These are phyloP conservation scores for Salvelinus sp. DNA, from an alignment of 2,113 vertebrate genomes.

Conservation along the genomic window DNA sequence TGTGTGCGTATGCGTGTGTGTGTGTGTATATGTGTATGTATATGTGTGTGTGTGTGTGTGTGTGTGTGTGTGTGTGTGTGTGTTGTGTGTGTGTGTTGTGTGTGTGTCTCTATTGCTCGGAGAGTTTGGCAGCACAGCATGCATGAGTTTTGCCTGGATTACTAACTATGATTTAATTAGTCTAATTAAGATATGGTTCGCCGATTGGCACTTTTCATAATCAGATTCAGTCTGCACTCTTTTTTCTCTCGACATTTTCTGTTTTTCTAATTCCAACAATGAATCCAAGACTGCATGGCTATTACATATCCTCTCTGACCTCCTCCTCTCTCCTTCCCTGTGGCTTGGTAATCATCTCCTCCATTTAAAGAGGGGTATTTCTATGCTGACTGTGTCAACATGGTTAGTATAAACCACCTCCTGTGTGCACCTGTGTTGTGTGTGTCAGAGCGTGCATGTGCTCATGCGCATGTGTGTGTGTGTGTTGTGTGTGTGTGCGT, in stretches of 20 bases:
- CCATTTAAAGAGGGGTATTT: slow-evolving; percentile 46
- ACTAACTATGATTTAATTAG: slow-evolving; percentile 59
- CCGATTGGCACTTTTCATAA: slow-evolving; percentile 53
- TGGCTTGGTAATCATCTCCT: slow-evolving; percentile 37
- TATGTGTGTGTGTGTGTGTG: too few relatives aligned
- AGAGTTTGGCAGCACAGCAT: slow-evolving; percentile 37
- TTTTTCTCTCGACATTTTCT: background rate
- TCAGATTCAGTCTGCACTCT: slow-evolving; percentile 38
- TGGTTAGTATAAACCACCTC: slow-evolving; percentile 45
- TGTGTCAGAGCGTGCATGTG: background rate
- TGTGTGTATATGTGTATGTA: too few relatives aligned
- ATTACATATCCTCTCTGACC: slow-evolving; percentile 43
- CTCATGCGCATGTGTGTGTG: background rate
- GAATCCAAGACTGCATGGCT: slow-evolving; percentile 43
- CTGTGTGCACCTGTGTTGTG: slow-evolving; percentile 37
- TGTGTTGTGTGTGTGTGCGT: background rate
- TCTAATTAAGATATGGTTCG: slow-evolving; percentile 51
- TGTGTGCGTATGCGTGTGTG: too few relatives aligned
- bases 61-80: too few relatives aligned
- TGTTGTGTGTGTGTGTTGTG: background rate
- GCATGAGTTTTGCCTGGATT: slow-evolving; percentile 39
- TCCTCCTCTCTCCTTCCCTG: slow-evolving; percentile 16
- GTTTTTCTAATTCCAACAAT: slow-evolving; percentile 35
- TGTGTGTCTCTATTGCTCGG: slow-evolving; percentile 22
- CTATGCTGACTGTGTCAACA: slow-evolving; percentile 43